Evolutionary conservation across 2,888 invertebrate genomes (phyloP), one percentile per base, ranked within the genome.

Genomic region (Omphaloscelis lunosa): DNA sequence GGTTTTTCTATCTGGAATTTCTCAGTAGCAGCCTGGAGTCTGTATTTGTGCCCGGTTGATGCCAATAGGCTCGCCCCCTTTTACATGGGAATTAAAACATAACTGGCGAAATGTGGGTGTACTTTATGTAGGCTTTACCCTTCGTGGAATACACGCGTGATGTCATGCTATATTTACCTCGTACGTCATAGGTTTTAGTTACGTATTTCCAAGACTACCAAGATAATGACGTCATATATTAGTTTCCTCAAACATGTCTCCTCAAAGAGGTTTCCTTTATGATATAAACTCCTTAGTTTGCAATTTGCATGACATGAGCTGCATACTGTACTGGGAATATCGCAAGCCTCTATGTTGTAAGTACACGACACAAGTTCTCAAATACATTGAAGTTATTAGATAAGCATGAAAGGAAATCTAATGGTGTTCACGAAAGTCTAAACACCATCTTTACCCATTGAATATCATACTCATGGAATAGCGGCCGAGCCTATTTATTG

Each of bases 301-400:
- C 58, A 85, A 67, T 77, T 83, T 83, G 77, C 86, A 82, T 82
- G 82, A 77, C 73, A 61, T 67, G 29, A 85, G 73, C 59, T 63
- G 82, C 67, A 85, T 68, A 51, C 48, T 70, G 29, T 51, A 41
- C 39, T 45, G 34, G 1, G 20, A 67, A 80, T 61, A 39, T 48
- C 59, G 23, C 51, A 56, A 48, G 27, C 34, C 8, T 74, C 8
- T 34, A 53, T 27, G 29, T 51, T 23, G 41, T 45, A 17, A 20
- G 7, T 53, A 29, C 23, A 34, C 12, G 27, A 48, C 29, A 48
- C 20, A 17, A 17, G 11, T 45, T 59, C 20, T 45, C 4, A 23
- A 29, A 61, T 51, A 67, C n/a, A 59, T 23, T 78, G 8, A 9
- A 39, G 3, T 7, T 53, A 45, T 45, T 45, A 15, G 45, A 15